phyloP scores from a whole-genome alignment of 2,888 invertebrate species.

The Chelonus formosanus region DNA sequence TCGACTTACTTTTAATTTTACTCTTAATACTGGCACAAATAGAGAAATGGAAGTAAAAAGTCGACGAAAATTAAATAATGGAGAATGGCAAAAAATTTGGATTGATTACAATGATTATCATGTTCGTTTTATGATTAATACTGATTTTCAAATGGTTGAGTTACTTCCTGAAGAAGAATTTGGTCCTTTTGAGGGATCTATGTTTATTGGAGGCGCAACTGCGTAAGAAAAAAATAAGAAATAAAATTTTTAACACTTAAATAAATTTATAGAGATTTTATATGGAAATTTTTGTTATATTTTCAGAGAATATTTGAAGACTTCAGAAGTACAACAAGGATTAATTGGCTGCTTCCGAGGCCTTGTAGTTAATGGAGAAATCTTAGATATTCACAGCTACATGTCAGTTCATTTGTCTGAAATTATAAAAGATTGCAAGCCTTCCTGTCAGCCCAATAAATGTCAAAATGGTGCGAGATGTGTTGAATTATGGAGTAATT shows the following conservation, averaged over 20 bases:
- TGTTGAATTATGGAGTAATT: conserved; percentile 91
- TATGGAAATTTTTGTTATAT: conserved; percentile 43
- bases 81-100: conserved; percentile 96
- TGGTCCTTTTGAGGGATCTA: conserved; percentile 91
- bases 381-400: conserved; percentile 89
- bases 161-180: conserved; percentile 86
- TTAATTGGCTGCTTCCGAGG: conserved; percentile 94
- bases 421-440: conserved; percentile 92
- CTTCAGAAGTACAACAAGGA: conserved; percentile 86
- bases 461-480: conserved; percentile 91
- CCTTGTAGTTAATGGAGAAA: conserved; percentile 89
- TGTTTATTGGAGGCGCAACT: conserved; percentile 93
- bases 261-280: no score
- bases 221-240: conserved; percentile 71
- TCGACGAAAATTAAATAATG: conserved; percentile 83
- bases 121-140: conserved; percentile 91
- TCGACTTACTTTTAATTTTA: conserved; percentile 88
- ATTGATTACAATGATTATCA: conserved; percentile 95
- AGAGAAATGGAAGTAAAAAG: conserved; percentile 86
- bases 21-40: conserved; percentile 83
- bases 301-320: conserved; percentile 79
- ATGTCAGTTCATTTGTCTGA: conserved; percentile 92
- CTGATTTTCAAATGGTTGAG: conserved; percentile 88
- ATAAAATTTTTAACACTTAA: no score
- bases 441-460: conserved; percentile 92